These are phyloP conservation scores for Larimichthys polyactis DNA, from an alignment of 2,113 vertebrate species.

Conservation along the genomic window DNA sequence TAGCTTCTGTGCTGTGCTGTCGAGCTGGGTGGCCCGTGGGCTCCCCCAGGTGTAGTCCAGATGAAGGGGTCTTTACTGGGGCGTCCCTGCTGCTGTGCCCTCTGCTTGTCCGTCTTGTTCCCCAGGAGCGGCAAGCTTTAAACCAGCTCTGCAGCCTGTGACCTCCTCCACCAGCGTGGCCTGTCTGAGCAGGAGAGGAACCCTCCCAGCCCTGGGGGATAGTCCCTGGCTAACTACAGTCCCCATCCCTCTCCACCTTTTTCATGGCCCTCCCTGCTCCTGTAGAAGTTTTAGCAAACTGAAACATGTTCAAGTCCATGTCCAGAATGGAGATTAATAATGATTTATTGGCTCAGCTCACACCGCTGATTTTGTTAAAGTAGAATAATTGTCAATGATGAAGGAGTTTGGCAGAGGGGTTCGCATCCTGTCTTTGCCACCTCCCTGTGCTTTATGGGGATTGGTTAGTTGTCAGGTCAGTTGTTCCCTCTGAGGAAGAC, in stretches of 20 bases:
- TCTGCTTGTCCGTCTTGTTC: conserved; percentile 73
- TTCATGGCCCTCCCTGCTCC: conserved; percentile 4
- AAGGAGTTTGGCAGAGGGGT: conserved; percentile 59
- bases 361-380: conserved; percentile 53
- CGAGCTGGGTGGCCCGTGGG: conserved; percentile 69
- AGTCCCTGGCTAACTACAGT: conserved; percentile 51
- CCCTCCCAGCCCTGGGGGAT: conserved; percentile 57
- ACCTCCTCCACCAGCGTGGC: conserved; percentile 70
- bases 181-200: conserved; percentile 56
- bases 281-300: conserved; percentile 52
- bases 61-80: conserved; percentile 81
- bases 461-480: conserved; percentile 72
- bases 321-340: conserved; percentile 60
- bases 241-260: conserved; percentile 36
- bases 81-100: conserved; percentile 68
- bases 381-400: conserved; percentile 68
- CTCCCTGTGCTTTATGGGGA: conserved; percentile 48
- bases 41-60: conserved; percentile 83
- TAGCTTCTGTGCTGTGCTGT: conserved; percentile 51
- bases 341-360: conserved; percentile 62
- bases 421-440: conserved; percentile 16
- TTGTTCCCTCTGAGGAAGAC: conserved; percentile 43
- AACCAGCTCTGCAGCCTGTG: conserved; percentile 69
- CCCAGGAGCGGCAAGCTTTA: conserved; percentile 73
- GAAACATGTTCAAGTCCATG: conserved; percentile 57